phyloP scores from a whole-genome alignment of 1,140 invertebrate genomes.

The Drosophila bocqueti region DNA sequence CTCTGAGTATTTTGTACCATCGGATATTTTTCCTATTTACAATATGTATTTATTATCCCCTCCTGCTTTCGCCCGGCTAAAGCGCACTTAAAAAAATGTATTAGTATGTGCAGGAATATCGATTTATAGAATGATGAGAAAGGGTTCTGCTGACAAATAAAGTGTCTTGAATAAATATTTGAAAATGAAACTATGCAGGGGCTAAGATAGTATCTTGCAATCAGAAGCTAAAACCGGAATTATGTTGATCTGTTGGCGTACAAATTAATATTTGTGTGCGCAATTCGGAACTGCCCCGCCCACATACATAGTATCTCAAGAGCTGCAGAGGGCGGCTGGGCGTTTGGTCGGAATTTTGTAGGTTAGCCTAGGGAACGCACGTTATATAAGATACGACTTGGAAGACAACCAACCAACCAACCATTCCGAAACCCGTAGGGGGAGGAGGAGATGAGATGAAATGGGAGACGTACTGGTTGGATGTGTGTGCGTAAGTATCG shows the following conservation, averaged over 20 bases:
- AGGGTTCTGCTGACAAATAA: not conserved
- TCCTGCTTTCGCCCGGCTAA: not conserved
- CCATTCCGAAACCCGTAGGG: not conserved
- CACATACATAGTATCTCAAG: not conserved
- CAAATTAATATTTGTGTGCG: not conserved
- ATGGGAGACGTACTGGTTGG: slow-evolving; percentile 23
- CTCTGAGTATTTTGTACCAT: not conserved
- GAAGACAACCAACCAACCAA: slow-evolving; percentile 18
- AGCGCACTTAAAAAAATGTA: not conserved
- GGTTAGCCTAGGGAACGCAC: slow-evolving; percentile 34
- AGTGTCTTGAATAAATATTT: not conserved
- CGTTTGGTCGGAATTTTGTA: slow-evolving; percentile 4
- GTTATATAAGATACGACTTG: slow-evolving; percentile 40
- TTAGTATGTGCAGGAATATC: not conserved
- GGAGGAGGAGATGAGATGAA: slow-evolving; percentile 13
- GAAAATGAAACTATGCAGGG: not conserved
- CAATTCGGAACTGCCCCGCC: slow-evolving; percentile 16
- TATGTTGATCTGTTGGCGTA: slow-evolving; percentile 1
- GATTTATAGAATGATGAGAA: slow-evolving; percentile 3
- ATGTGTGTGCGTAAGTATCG: slow-evolving; percentile 16
- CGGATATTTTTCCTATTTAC: slow-evolving; percentile 13
- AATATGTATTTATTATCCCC: slow-evolving; percentile 10
- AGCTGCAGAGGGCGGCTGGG: not conserved
- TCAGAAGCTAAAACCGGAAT: not conserved
- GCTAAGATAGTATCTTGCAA: too few relatives aligned